Evolutionary conservation across 2,888 invertebrate genomes (phyloP).

Genomic region (Scaeva pyrastri): DNA sequence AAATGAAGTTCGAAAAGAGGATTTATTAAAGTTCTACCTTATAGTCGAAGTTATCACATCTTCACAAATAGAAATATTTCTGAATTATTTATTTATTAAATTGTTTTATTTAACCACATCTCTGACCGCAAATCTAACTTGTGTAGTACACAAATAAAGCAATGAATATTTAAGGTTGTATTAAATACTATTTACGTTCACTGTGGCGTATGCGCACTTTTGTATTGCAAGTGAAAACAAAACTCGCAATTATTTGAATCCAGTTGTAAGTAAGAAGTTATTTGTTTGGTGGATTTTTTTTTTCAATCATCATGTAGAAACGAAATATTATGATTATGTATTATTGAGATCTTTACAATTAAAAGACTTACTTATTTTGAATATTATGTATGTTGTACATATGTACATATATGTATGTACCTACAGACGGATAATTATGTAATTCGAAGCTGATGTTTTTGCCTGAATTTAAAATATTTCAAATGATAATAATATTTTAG

Average conservation of each 20-base stretch:
- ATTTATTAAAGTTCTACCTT: background rate
- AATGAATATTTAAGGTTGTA: background rate
- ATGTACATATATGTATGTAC: no score
- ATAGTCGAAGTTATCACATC: background rate
- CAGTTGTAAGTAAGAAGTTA: background rate
- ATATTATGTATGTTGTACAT: no score
- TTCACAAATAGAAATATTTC: no score
- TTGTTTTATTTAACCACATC: background rate
- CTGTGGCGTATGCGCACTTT: constrained; percentile 38
- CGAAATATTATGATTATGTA: no score
- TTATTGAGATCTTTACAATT: no score
- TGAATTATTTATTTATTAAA: background rate
- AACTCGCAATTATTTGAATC: background rate
- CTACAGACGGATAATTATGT: no score
- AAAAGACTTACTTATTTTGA: no score
- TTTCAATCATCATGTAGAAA: no score
- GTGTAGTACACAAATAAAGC: background rate
- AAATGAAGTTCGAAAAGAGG: background rate
- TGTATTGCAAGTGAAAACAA: background rate
- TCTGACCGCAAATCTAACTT: background rate
- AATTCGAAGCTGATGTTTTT: no score
- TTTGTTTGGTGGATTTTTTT: background rate
- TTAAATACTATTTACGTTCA: background rate
- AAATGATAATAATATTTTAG: no score
- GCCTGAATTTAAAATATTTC: no score